Evolutionary conservation across 2,888 invertebrate species (phyloP).

Genomic region (Tanytarsus gracilentus): DNA sequence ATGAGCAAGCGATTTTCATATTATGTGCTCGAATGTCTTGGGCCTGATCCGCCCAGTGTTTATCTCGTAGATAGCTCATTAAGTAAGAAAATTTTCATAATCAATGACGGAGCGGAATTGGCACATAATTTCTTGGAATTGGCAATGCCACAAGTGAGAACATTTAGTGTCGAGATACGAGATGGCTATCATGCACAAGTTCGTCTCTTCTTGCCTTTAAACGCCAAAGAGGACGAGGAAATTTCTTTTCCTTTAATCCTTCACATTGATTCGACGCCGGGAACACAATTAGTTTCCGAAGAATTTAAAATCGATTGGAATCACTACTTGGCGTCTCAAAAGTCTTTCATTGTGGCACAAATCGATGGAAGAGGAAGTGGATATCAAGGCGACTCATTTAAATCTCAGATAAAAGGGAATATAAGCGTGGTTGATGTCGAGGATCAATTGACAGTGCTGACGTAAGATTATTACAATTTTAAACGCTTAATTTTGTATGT

Average conservation of each 20-base stretch:
- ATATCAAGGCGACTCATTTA: conserved; percentile 65
- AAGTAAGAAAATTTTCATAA: conserved; percentile 52
- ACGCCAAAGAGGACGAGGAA: conserved; percentile 73
- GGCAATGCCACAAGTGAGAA: conserved; percentile 67
- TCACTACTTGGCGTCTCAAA: conserved; percentile 71
- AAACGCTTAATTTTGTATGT: conserved; percentile 4
- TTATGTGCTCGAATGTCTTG: conserved; percentile 69
- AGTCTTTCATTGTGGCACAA: conserved; percentile 76
- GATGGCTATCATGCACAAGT: conserved; percentile 64
- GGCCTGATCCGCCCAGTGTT: conserved; percentile 60
- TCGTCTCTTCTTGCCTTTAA: conserved; percentile 70
- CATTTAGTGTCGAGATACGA: conserved; percentile 56
- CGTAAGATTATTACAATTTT: conserved; percentile 42
- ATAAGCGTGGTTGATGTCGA: conserved; percentile 66
- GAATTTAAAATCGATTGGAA: conserved; percentile 73
- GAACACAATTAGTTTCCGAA: conserved; percentile 75
- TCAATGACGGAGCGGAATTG: conserved; percentile 61
- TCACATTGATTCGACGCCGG: conserved; percentile 71
- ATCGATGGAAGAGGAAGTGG: conserved; percentile 86
- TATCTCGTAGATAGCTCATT: conserved; percentile 53
- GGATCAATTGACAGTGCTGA: conserved; percentile 62
- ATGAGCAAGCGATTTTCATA: conserved; percentile 56
- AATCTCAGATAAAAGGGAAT: conserved; percentile 63
- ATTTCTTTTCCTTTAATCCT: conserved; percentile 71
- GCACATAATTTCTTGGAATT: conserved; percentile 54